Percentiles rank a stretch among this genome's conserved stretches.
These are phyloP conservation scores for Leucopternis melanops DNA, from an alignment of 2,113 vertebrate genomes.

Conservation along the genomic window DNA sequence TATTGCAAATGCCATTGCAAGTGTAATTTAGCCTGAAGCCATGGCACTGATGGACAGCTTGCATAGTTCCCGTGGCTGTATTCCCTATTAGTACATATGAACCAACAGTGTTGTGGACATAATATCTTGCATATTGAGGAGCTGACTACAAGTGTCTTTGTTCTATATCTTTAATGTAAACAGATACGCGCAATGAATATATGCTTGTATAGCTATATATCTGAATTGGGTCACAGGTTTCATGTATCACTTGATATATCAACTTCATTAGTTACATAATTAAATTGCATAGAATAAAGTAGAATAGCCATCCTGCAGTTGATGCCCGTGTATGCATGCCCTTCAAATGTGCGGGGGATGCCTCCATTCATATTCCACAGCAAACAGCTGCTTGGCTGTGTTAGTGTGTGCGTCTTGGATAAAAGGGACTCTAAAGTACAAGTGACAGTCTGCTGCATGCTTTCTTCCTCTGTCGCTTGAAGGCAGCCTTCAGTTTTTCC, in stretches of 20 bases:
- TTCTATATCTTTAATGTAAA: accelerated
- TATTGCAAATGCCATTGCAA: neutral
- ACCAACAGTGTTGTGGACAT: neutral
- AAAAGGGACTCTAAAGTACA: neutral
- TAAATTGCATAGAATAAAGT: accelerated
- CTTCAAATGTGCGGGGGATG: neutral
- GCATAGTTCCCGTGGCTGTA: neutral
- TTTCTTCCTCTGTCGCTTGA: neutral
- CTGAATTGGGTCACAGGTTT: neutral
- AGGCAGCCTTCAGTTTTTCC: slow-evolving; percentile 14
- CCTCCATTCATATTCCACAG: neutral
- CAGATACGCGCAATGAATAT: no score
- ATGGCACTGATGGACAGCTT: neutral
- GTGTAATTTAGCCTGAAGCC: neutral
- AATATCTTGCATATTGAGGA: neutral
- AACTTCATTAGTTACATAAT: neutral
- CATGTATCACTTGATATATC: neutral
- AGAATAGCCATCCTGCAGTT: neutral
- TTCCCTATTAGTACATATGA: neutral
- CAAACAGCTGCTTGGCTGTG: neutral
- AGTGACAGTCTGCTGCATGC: neutral
- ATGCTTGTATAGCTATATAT: accelerated
- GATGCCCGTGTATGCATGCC: neutral
- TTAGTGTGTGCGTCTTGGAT: neutral
- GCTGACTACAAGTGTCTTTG: neutral